Conservation (phyloP, 2,888 invertebrate genomes). For the Netelia fuscicornis region DNA sequence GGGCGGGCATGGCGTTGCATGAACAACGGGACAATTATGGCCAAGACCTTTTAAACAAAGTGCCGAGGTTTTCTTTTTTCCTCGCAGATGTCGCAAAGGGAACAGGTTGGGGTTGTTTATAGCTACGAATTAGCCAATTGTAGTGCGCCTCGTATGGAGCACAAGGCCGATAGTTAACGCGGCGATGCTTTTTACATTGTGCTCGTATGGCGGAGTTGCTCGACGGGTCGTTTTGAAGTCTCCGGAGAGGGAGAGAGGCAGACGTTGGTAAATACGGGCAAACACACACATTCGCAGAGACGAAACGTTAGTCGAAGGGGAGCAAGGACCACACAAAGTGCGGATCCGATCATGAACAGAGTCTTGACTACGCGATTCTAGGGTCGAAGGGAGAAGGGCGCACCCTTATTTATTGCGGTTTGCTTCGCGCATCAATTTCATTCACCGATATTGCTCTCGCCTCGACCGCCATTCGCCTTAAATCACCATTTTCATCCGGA, state of each 20-base stretch:
- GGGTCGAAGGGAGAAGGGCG: neutral
- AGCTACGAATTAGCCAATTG: conserved; percentile 68
- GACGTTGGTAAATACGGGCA: no score
- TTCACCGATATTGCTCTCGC: conserved; percentile 31
- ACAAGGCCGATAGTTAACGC: conserved; percentile 61
- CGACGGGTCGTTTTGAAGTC: conserved; percentile 23
- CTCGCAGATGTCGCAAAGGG: neutral
- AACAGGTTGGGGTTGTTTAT: conserved; percentile 6
- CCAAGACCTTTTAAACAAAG: neutral
- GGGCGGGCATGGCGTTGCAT: neutral
- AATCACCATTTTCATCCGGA: conserved; percentile 17
- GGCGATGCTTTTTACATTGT: conserved; percentile 7
- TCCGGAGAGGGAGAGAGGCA: neutral
- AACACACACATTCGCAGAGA: neutral
- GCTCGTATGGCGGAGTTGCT: conserved; percentile 9
- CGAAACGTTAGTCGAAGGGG: conserved; percentile 27
- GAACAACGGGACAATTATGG: neutral
- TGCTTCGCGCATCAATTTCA: conserved; percentile 15
- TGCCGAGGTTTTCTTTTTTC: neutral
- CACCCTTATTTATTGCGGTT: conserved; percentile 51
- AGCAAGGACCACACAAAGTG: neutral
- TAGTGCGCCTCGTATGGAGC: conserved; percentile 63
- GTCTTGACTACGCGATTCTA: conserved; percentile 23
- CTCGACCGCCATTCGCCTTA: neutral
- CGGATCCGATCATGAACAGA: conserved; percentile 19